Conservation (phyloP, 1,140 invertebrate species). For the Macrostomum lignano region DNA sequence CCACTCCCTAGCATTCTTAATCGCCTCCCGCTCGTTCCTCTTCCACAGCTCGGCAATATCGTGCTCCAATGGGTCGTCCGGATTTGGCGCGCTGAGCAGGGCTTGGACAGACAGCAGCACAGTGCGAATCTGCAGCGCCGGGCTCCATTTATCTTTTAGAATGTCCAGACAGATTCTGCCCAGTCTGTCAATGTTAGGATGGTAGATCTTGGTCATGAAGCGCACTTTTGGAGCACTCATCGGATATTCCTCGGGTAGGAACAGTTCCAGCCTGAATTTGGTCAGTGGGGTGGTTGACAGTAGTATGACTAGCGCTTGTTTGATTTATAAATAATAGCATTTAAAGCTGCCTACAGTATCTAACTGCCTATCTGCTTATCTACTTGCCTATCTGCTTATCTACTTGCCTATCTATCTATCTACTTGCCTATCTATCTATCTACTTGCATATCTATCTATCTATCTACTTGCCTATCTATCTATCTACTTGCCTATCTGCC, state of each 20-base stretch:
- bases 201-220: slow-evolving; percentile 52
- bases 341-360: too few species aligned
- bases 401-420: too few species aligned
- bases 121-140: slow-evolving; percentile 79
- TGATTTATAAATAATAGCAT: too few species aligned
- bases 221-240: slow-evolving; percentile 50
- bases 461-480: too few species aligned
- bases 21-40: slow-evolving; percentile 73
- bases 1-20: neutral
- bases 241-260: slow-evolving; percentile 49
- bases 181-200: slow-evolving; percentile 51
- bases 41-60: slow-evolving; percentile 94
- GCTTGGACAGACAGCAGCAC: slow-evolving; percentile 86
- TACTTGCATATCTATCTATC: too few species aligned
- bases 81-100: slow-evolving; percentile 75
- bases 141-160: slow-evolving; percentile 69
- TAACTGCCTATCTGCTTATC: too few species aligned
- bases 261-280: slow-evolving; percentile 52
- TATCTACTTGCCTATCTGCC: too few species aligned
- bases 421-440: too few species aligned
- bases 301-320: too few species aligned
- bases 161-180: slow-evolving; percentile 50
- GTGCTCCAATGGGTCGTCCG: slow-evolving; percentile 86
- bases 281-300: too few species aligned
- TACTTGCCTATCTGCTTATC: too few species aligned